Evolutionary conservation across 2,797 vertebrate genomes (phyloP).

Genomic region (Echiichthys vipera): DNA sequence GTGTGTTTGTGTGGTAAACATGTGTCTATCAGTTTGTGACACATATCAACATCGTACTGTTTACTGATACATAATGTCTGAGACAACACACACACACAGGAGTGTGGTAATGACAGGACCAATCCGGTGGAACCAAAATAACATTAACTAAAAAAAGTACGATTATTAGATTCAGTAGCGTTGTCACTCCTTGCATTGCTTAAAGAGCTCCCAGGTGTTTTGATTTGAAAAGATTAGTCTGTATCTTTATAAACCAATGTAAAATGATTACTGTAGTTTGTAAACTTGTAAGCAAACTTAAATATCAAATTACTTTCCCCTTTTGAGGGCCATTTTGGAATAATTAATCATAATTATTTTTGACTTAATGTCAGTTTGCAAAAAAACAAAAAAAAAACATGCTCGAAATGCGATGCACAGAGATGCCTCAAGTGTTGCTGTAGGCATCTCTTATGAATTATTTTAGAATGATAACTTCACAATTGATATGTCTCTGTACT

Average conservation of each 20-base stretch:
- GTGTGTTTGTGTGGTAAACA: constrained; percentile 70
- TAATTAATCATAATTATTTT: not conserved
- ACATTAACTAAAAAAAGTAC: not conserved
- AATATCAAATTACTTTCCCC: not conserved
- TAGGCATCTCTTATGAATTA: constrained; percentile 3
- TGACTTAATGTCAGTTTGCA: not conserved
- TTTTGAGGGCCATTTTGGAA: not conserved
- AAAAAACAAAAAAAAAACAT: constrained; percentile 1
- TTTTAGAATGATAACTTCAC: constrained; percentile 22
- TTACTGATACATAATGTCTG: constrained; percentile 45
- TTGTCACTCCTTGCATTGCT: not conserved
- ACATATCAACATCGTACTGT: constrained; percentile 51
- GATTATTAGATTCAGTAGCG: not conserved
- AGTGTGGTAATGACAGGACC: not conserved
- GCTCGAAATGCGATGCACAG: not conserved
- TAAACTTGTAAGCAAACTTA: not conserved
- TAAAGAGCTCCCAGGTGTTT: not conserved
- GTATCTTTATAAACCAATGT: not conserved
- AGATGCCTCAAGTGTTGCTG: not conserved
- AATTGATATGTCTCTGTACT: constrained; percentile 8
- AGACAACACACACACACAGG: constrained; percentile 16
- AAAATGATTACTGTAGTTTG: not conserved
- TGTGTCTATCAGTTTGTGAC: constrained; percentile 48
- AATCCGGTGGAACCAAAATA: not conserved
- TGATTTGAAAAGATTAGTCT: not conserved